These are phyloP conservation scores for Chionoecetes opilio DNA, from an alignment of 1,140 invertebrate genomes.

Conservation along the genomic window DNA sequence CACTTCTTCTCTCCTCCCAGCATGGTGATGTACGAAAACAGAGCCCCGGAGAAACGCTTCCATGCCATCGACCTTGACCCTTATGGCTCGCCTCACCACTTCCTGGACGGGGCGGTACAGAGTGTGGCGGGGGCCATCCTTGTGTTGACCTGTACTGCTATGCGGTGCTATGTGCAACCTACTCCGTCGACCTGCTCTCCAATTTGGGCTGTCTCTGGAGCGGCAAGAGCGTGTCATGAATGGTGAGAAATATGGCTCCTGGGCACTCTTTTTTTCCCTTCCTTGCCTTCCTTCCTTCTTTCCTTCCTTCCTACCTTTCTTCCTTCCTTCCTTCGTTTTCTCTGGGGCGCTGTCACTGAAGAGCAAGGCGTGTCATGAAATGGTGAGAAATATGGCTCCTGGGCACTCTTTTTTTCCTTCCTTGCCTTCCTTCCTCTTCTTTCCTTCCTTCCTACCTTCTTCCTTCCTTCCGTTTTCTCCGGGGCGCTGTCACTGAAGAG, in stretches of 20 bases:
- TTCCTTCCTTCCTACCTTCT: too few relatives aligned
- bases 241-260: too few relatives aligned
- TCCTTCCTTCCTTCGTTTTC: too few relatives aligned
- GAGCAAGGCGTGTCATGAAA: constrained; percentile 90
- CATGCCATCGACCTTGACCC: constrained; percentile 98
- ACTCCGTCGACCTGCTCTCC: constrained; percentile 95
- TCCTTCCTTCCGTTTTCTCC: too few relatives aligned
- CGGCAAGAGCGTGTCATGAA: too few relatives aligned
- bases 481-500: background rate
- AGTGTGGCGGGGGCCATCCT: constrained; percentile 89
- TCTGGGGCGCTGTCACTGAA: constrained; percentile 90
- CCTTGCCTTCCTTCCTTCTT: too few relatives aligned
- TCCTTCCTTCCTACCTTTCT: too few relatives aligned
- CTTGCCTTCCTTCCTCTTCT: too few relatives aligned
- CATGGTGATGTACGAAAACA: constrained; percentile 92
- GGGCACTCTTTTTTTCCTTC: too few relatives aligned
- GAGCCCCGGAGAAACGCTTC: constrained; percentile 88
- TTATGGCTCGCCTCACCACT: constrained; percentile 97
- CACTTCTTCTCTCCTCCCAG: constrained; percentile 85
- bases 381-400: too few relatives aligned
- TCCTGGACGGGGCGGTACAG: constrained; percentile 96
- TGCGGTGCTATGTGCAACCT: constrained; percentile 98
- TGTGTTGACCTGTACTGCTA: constrained; percentile 98
- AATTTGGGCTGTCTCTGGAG: constrained; percentile 95
- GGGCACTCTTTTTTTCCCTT: too few relatives aligned